Evolutionary conservation across 2,113 vertebrate genomes (phyloP).

Genomic region (Pagrus major): DNA sequence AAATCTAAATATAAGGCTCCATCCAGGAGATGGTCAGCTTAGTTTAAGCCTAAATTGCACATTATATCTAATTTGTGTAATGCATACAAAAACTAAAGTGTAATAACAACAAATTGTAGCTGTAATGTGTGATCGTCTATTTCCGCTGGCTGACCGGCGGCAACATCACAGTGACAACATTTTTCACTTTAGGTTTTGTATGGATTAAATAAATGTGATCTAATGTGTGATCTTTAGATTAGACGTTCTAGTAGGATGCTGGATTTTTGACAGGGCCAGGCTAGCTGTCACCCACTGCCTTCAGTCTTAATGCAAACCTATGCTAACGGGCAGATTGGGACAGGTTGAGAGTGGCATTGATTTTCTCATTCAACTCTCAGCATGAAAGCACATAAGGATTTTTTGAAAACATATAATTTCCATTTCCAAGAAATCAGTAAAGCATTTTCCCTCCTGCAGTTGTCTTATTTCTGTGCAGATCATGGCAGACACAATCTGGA

Average conservation of each 20-base stretch:
- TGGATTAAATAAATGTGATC: neutral
- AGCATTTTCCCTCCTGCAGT: constrained; percentile 15
- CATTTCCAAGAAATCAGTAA: constrained; percentile 9
- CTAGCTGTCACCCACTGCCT: neutral
- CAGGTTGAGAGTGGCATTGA: neutral
- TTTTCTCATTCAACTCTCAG: constrained; percentile 8
- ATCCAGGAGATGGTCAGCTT: neutral
- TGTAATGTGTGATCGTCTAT: neutral
- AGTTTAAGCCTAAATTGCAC: neutral
- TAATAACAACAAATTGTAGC: neutral
- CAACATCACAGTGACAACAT: neutral
- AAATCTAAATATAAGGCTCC: neutral
- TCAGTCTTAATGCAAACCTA: neutral
- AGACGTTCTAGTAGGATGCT: neutral
- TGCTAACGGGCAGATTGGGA: neutral
- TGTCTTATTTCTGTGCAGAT: constrained; percentile 31
- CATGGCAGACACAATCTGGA: constrained; percentile 46
- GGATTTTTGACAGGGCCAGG: neutral
- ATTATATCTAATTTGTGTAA: neutral
- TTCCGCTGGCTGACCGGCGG: neutral
- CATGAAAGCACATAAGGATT: neutral
- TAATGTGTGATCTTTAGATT: neutral
- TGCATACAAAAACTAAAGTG: neutral
- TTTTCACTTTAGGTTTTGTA: neutral
- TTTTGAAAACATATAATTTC: constrained; percentile 7